Percentiles rank a stretch among this genome's conserved stretches.
Conservation (phyloP, 2,113 vertebrate species). For the Enhydra lutris region DNA sequence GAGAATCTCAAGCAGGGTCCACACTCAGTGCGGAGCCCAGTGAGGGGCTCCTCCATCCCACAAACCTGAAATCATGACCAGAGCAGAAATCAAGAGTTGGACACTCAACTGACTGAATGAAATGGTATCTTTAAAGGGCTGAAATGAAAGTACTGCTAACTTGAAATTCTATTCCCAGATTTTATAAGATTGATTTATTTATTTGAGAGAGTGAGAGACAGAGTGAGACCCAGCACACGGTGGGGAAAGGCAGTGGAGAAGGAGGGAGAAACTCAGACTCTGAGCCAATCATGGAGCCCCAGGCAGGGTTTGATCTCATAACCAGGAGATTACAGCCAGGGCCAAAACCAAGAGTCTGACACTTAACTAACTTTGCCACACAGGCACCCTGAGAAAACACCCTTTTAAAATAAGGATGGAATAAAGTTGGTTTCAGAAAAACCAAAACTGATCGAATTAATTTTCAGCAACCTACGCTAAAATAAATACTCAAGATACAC, state of each 20-base stretch:
- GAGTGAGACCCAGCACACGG: neutral
- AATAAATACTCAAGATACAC: neutral
- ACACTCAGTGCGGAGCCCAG: neutral
- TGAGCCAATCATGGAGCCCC: no score
- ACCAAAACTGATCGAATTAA: neutral
- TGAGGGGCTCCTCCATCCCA: neutral
- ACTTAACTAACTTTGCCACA: neutral
- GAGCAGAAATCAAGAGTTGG: neutral
- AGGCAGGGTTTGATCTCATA: neutral
- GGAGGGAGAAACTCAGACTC: neutral
- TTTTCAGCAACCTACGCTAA: neutral
- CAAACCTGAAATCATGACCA: neutral
- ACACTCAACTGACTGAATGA: neutral
- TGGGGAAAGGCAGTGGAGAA: neutral
- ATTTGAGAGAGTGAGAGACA: neutral
- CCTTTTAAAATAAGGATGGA: neutral
- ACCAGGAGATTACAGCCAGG: neutral
- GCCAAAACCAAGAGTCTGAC: neutral
- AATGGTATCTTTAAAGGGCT: neutral
- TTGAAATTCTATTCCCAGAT: neutral
- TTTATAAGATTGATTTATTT: neutral
- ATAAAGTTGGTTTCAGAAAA: neutral
- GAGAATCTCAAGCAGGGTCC: neutral
- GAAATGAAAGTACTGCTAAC: neutral
- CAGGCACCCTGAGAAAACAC: neutral